A percentile compares a stretch with the other conserved stretches of the same genome.
Evolutionary conservation across 2,888 invertebrate genomes (phyloP).

Genomic region (Pseudoips prasinana): DNA sequence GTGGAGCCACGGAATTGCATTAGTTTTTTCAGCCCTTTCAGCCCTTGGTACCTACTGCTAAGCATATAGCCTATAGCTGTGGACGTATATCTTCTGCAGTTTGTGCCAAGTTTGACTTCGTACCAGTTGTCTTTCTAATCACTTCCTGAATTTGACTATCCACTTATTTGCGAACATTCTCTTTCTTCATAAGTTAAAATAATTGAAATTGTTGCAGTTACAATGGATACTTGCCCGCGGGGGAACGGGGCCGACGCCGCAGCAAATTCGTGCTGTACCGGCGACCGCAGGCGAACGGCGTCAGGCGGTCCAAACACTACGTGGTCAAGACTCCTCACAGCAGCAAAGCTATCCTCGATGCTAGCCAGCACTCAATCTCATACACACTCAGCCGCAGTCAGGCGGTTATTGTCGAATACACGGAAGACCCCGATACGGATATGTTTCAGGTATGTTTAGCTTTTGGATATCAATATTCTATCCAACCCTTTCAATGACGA

Average conservation of each 20-base stretch:
- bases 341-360: slow-evolving; percentile 96
- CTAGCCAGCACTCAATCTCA: slow-evolving; percentile 97
- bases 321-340: slow-evolving; percentile 97
- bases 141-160: too few relatives aligned
- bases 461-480: neutral
- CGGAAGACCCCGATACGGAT: slow-evolving; percentile 96
- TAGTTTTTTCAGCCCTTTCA: too few relatives aligned
- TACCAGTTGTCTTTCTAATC: too few relatives aligned
- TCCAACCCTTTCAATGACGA: too few relatives aligned
- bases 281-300: slow-evolving; percentile 93
- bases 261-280: slow-evolving; percentile 97
- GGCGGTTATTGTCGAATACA: slow-evolving; percentile 99
- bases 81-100: too few relatives aligned
- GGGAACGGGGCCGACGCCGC: slow-evolving; percentile 95
- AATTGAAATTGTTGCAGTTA: slow-evolving; percentile 83
- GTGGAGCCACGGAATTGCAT: too few relatives aligned
- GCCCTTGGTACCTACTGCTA: too few relatives aligned
- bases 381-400: slow-evolving; percentile 98
- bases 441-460: slow-evolving; percentile 95
- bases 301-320: slow-evolving; percentile 96
- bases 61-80: too few relatives aligned
- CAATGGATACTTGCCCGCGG: slow-evolving; percentile 96
- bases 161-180: too few relatives aligned
- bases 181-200: too few relatives aligned
- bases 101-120: too few relatives aligned